phyloP scores from a whole-genome alignment of 2,888 invertebrate genomes.

The Glomeris marginata region DNA sequence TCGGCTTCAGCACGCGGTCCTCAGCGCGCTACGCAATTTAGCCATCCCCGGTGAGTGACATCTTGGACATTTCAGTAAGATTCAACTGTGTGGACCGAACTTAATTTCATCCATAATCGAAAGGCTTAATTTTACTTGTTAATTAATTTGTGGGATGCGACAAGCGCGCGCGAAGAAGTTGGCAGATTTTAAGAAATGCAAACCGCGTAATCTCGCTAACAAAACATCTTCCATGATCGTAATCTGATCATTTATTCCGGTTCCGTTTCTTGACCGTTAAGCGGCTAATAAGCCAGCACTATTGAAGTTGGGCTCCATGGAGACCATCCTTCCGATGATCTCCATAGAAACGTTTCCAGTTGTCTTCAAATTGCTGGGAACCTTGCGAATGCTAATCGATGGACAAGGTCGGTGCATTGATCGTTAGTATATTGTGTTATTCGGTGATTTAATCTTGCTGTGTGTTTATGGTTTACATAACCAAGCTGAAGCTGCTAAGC shows the following conservation, averaged over 20 bases:
- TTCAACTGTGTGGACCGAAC: background rate
- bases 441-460: constrained; percentile 10
- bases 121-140: no score
- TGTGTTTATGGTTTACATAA: constrained; percentile 11
- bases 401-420: constrained; percentile 34
- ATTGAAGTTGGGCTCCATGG: constrained; percentile 53
- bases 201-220: no score
- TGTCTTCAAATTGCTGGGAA: constrained; percentile 70
- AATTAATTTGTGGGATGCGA: no score
- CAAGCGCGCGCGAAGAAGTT: no score
- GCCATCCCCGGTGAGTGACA: constrained; percentile 26
- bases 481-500: constrained; percentile 52
- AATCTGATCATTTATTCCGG: constrained; percentile 2
- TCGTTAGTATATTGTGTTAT: constrained; percentile 9
- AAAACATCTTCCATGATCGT: no score
- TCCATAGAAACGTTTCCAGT: constrained; percentile 53
- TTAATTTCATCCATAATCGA: no score
- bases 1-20: constrained; percentile 51
- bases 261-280: background rate
- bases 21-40: constrained; percentile 49
- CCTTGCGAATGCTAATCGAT: constrained; percentile 71
- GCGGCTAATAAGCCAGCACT: constrained; percentile 52
- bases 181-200: no score
- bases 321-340: constrained; percentile 51
- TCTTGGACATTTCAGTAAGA: background rate